Base-by-base conservation (phyloP, 2,888 invertebrate genomes). In the Chaitophorus viminalis region DNA sequence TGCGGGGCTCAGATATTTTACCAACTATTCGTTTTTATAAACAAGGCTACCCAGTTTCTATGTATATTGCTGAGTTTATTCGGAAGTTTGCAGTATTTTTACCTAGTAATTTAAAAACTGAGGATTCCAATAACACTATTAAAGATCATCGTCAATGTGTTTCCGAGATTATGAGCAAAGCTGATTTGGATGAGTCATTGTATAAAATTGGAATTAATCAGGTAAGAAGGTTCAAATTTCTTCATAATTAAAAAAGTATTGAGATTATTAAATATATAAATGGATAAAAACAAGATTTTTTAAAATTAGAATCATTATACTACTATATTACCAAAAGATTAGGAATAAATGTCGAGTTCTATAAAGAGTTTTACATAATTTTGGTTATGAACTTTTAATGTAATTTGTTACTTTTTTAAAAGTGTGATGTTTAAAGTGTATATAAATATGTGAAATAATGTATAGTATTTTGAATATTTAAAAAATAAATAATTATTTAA, bases 131-230 rank as follows among this genome's bases (percentile, higher is more conserved):
- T 68, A 89, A 82, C 75, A 89, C 90, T 14, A 89, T 90, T 18
- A 90, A 91, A 89, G 92, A 93, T 89, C 94, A 93, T 91, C 92
- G 94, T 78, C 94, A 94, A 90, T 94, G 95, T 76, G 96, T 96
- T 2, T 96, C 96, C 91, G 95, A 96, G 91, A 96, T 98, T 93
- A 92, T 98, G 89, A 92, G 95, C 52, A 93, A 94, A 14, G 93
- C 97, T 88, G 98, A 98, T 91, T 92, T 98, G 89, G 97, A 98
- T 91, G 93, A 95, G 88, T 94, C 96, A 74, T 95, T 95, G 90
- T 98, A 97, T 92, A 93, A 97, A 89, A 95, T 98, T 84, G 98
- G 98, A 39, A 94, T 98, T 88, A 97, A 97, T 92, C 97, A 98
- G 95, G 98, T 98, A 91, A 93, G 95, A 91, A 93, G 95, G 92